These are phyloP conservation scores for Dinothrombium tinctorium DNA, from an alignment of 1,140 invertebrate species.

Conservation along the genomic window DNA sequence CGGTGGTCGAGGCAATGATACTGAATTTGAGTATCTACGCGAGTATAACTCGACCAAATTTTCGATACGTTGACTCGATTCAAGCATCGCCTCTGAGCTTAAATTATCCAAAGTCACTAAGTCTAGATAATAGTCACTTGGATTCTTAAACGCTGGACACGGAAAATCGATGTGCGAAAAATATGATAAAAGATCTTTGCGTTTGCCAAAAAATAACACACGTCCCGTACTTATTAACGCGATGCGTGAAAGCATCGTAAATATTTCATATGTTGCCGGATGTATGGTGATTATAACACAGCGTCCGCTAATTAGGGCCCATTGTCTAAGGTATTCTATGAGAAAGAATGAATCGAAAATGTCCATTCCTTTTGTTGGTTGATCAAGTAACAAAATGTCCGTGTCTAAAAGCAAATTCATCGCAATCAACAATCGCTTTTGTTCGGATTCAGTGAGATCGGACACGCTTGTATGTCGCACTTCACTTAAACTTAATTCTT, in stretches of 20 bases:
- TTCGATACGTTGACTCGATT: constrained; percentile 74
- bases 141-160: constrained; percentile 84
- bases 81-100: constrained; percentile 71
- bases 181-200: constrained; percentile 69
- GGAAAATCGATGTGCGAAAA: constrained; percentile 81
- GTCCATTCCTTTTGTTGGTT: constrained; percentile 74
- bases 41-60: constrained; percentile 57
- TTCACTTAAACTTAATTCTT: constrained; percentile 65
- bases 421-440: constrained; percentile 55
- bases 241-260: constrained; percentile 69
- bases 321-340: constrained; percentile 74
- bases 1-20: constrained; percentile 50
- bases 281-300: constrained; percentile 75
- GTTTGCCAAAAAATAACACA: constrained; percentile 65
- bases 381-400: constrained; percentile 58
- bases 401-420: constrained; percentile 49
- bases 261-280: constrained; percentile 81
- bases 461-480: constrained; percentile 49
- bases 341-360: constrained; percentile 89
- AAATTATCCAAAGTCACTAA: constrained; percentile 74
- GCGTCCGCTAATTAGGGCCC: constrained; percentile 48
- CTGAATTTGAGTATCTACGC: constrained; percentile 30
- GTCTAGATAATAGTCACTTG: constrained; percentile 35
- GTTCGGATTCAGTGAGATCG: constrained; percentile 58
- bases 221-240: constrained; percentile 62